phyloP scores from a whole-genome alignment of 64 coral and sea anemone species.

The Pachyseris speciosa region DNA sequence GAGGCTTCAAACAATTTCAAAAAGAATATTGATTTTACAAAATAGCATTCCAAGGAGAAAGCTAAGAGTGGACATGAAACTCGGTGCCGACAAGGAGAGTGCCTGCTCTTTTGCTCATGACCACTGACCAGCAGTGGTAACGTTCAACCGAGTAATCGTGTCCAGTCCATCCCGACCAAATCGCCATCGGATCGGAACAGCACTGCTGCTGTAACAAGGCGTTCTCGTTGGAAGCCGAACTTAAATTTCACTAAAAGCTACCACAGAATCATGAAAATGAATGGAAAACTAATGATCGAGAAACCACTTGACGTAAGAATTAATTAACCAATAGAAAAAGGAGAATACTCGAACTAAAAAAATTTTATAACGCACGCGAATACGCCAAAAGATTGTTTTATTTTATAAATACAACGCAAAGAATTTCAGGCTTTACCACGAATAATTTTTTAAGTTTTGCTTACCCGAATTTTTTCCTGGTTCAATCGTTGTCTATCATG shows the following conservation, averaged over 20 bases:
- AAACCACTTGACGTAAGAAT: no score
- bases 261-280: no score
- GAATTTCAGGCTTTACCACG: background rate
- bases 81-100: background rate
- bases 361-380: no score
- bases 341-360: no score
- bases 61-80: background rate
- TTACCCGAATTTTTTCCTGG: background rate
- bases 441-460: background rate
- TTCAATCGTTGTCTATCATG: background rate
- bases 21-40: background rate
- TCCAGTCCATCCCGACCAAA: background rate
- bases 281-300: no score
- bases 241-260: background rate
- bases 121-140: conserved; percentile 29
- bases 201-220: background rate
- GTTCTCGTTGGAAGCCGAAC: background rate
- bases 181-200: background rate
- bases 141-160: background rate
- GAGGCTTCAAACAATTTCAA: background rate
- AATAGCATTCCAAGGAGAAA: background rate
- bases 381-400: no score
- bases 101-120: background rate
- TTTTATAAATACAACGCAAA: background rate
- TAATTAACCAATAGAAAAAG: no score